Evolutionary conservation across 2,797 vertebrate species (phyloP).

Genomic region (Premnoplex brunnescens): DNA sequence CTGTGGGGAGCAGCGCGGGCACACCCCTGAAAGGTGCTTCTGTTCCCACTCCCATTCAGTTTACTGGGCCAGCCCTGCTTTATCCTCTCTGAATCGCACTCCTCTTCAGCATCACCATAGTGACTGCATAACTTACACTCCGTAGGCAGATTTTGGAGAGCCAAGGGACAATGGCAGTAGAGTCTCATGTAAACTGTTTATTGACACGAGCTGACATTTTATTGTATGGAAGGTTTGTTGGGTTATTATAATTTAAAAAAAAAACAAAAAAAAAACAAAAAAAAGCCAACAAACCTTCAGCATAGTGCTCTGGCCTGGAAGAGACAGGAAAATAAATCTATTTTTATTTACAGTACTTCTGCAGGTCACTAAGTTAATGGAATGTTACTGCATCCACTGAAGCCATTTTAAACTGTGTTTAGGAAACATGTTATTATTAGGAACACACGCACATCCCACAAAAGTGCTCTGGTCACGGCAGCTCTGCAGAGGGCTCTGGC

Average conservation of each 20-base stretch:
- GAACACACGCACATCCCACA: neutral
- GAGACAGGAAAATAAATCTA: neutral
- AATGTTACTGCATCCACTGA: neutral
- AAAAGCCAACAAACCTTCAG: neutral
- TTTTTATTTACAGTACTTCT: slow-evolving; percentile 25
- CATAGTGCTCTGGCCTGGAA: neutral
- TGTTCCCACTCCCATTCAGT: neutral
- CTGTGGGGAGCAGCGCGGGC: rapidly evolving
- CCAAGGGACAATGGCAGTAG: neutral
- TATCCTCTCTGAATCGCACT: neutral
- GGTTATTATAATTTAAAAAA: neutral
- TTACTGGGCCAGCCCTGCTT: neutral
- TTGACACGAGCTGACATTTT: neutral
- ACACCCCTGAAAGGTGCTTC: neutral
- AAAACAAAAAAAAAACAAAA: too few relatives aligned
- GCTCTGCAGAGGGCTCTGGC: neutral
- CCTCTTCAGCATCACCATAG: slow-evolving; percentile 1
- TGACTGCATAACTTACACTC: neutral
- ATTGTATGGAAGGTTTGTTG: neutral
- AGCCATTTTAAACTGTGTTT: slow-evolving; percentile 10
- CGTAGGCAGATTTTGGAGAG: neutral
- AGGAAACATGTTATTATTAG: slow-evolving; percentile 23
- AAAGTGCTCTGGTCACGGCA: neutral
- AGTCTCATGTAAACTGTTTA: neutral
- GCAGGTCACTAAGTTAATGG: slow-evolving; percentile 30